Evolutionary conservation across 2,797 vertebrate species (phyloP).

Genomic region (Neomorphus geoffroyi): DNA sequence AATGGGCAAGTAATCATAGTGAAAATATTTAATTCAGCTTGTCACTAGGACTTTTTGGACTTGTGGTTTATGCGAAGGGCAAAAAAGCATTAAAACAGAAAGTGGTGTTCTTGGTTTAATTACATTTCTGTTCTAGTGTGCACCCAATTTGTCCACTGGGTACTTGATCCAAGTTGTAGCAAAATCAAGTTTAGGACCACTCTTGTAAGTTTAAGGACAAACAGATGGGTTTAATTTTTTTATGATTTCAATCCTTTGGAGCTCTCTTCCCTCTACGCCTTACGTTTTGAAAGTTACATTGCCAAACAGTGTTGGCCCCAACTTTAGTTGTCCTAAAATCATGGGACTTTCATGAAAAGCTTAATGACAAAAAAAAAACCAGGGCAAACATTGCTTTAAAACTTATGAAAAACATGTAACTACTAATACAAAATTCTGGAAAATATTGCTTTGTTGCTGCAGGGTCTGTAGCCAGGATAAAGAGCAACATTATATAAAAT

Average conservation of each 20-base stretch:
- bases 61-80: not conserved
- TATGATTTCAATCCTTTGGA: not conserved
- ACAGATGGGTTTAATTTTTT: not conserved
- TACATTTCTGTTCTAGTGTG: not conserved
- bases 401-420: not conserved
- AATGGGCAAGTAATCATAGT: not conserved
- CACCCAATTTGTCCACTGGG: not conserved
- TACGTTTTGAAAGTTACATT: not conserved
- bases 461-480: not conserved
- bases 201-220: not conserved
- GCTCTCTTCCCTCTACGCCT: not conserved
- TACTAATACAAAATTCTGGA: not conserved
- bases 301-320: not conserved
- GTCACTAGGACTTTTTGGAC: not conserved
- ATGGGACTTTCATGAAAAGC: not conserved
- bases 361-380: not conserved
- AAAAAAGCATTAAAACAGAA: not conserved
- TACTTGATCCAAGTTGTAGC: not conserved
- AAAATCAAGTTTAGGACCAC: not conserved
- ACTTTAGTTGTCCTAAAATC: not conserved
- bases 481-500: not conserved
- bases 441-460: not conserved
- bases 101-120: not conserved
- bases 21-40: not conserved
- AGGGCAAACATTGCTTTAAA: not conserved